Base-by-base conservation (phyloP, 92 coral and sea anemone genomes). In the Actinernus sp. region DNA sequence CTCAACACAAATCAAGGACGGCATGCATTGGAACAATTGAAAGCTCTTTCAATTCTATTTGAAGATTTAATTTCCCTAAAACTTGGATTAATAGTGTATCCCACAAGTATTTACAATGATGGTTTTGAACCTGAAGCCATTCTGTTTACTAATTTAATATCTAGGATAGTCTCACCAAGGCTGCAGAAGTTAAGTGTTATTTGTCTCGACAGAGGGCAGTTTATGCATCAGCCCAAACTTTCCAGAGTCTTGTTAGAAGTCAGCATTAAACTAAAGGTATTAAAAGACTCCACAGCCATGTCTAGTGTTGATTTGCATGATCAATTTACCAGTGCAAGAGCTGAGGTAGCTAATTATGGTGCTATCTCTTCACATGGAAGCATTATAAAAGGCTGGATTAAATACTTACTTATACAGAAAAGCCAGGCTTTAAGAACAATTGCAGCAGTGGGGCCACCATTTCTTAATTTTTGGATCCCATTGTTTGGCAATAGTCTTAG, bases 401-500 rank as follows among this genome's bases (percentile, higher is more conserved):
- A 57, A 23, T 55, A 56, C 31, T 31, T 22, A 5, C 33, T 57
- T 4, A 26, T 25, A 0, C 44, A 57, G 6, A 45, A 70, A 22
- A 40, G 19, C 16, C 46, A 55, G 29, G 31, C 67, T 0, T 43
- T 70, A 9, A 70, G 33, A 31, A 39, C 66, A 14, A 6, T 70
- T 9, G 66, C 36, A 9, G 66, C 46, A 2, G 43, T 66, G 27
- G 78, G 65, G 0, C 65, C 65, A 6, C 78, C 78, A 14, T 70
- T 70, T 31, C 32, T 70, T 3, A 70, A 70, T 48, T 70, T 55
- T 24, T 70, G 78, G 78, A 70, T 70, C 43, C 66, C 78, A 31
- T 45, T 70, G 26, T 66, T 70, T 40, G 78, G 78, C 13, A 70
- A 57, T 70, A 66, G 78, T 18, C 47, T 70, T 26, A 41, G 34